Evolutionary conservation across 2,113 vertebrate species (phyloP), one percentile per base, ranked within the genome.

Genomic region (Delphinapterus leucas): DNA sequence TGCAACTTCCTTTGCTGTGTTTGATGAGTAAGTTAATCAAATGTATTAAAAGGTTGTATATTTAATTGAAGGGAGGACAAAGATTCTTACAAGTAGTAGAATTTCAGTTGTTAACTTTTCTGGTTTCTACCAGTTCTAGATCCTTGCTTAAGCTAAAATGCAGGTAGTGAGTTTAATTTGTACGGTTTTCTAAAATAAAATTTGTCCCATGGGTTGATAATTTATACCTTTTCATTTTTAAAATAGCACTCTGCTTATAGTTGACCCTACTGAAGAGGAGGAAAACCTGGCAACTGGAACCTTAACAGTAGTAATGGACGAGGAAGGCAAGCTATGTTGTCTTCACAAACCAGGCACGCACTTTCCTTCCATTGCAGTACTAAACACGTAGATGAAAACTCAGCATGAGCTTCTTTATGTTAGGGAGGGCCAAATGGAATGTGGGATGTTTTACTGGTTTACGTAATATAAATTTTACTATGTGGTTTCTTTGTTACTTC

Each of bases 241-340:
- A 76, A 90, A 94, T 95, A 99, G 99, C 94, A 98, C 99, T 1
- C 98, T 99, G 92, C 98, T 99, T 73, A 99, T 99, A 60, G 99
- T 99, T 23, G 99, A 99, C 96, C 99, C 99, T 63, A 99, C 99
- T 13, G 99, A 98, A 33, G 99, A 99, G 96, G 99, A 99, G 96
- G 99, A 99, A 92, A 98, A 98, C 63, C 96, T 99, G 93, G 99
- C 99, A 18, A 99, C 99, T 1, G 99, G 99, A 93, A 98, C 98
- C 58, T 97, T 99, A 94, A 99, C 99, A 0, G 81, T 99, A 88
- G 99, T 99, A 93, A 99, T 98, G 2, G 99, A 99, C 23, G 99
- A 99, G 68, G 99, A 99, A 26, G 99, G 98, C 76, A 99, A 97
- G 17, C 98, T 99, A 0, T 99, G 99, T 92, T 98, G 99, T 49